Percentiles rank a stretch among this genome's conserved stretches.
phyloP scores from a whole-genome alignment of 2,113 vertebrate species.

The Dendrocopos noguchii region DNA sequence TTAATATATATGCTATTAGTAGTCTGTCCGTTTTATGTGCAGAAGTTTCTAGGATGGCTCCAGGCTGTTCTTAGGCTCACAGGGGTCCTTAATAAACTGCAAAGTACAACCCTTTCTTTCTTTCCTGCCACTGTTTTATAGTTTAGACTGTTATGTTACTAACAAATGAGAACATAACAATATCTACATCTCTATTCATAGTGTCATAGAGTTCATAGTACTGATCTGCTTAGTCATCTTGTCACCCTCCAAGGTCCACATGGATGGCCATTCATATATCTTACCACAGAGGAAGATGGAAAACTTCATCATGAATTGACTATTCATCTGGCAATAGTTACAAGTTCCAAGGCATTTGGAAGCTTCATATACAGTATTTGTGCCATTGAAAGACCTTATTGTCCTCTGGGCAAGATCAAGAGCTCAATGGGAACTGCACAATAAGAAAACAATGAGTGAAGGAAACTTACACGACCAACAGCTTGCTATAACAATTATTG shows the following conservation, averaged over 20 bases:
- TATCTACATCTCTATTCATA: neutral
- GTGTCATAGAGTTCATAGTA: neutral
- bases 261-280: neutral
- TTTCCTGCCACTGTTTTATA: neutral
- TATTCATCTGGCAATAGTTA: neutral
- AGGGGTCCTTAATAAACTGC: neutral
- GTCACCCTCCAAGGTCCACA: neutral
- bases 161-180: neutral
- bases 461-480: neutral
- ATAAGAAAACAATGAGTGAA: neutral
- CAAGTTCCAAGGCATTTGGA: neutral
- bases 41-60: neutral
- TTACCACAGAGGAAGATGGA: neutral
- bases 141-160: neutral
- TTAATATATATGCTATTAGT: slow-evolving; percentile 7
- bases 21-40: neutral
- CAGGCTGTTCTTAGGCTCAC: neutral
- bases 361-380: neutral
- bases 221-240: neutral
- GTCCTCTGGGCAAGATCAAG: neutral
- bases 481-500: neutral
- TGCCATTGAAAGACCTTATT: neutral
- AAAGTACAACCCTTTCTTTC: neutral
- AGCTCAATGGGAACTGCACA: neutral
- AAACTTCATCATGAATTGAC: neutral